Evolutionary conservation across 2,888 invertebrate species (phyloP).

Genomic region (Synergus japonicus): DNA sequence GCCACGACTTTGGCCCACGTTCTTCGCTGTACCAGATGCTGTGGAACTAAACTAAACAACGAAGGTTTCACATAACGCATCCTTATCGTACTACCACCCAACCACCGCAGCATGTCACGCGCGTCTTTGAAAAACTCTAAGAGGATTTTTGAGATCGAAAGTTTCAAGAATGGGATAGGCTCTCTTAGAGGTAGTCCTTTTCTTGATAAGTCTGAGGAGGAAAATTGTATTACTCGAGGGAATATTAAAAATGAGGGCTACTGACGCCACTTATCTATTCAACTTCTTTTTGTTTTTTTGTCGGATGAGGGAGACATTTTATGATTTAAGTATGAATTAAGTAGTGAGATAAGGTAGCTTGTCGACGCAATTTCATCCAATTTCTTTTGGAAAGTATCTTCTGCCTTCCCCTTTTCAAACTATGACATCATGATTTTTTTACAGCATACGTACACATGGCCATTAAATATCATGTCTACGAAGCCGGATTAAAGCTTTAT

Average conservation of each 20-base stretch:
- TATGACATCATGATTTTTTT: too few relatives aligned
- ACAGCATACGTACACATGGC: too few relatives aligned
- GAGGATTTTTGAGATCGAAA: not conserved
- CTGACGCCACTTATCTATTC: not conserved
- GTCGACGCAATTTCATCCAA: too few relatives aligned
- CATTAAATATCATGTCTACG: too few relatives aligned
- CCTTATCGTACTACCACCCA: slow-evolving; percentile 18
- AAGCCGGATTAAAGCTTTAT: too few relatives aligned
- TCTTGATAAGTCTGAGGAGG: not conserved
- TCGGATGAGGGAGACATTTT: not conserved
- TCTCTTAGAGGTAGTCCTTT: not conserved
- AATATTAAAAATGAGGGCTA: not conserved
- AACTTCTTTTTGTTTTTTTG: not conserved
- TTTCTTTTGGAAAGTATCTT: too few relatives aligned
- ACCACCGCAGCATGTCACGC: slow-evolving; percentile 3
- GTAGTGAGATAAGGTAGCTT: too few relatives aligned
- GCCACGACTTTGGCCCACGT: slow-evolving; percentile 51
- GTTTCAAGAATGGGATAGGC: not conserved
- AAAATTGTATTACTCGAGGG: not conserved
- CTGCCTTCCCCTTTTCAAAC: too few relatives aligned
- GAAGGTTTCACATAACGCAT: slow-evolving; percentile 49
- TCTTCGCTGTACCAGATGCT: slow-evolving; percentile 66
- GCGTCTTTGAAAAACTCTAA: not conserved
- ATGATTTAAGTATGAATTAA: not conserved
- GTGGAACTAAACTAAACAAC: slow-evolving; percentile 63